Percentiles rank a stretch among this genome's conserved stretches.
Conservation (phyloP, 2,888 invertebrate species). For the Papilio elwesi region DNA sequence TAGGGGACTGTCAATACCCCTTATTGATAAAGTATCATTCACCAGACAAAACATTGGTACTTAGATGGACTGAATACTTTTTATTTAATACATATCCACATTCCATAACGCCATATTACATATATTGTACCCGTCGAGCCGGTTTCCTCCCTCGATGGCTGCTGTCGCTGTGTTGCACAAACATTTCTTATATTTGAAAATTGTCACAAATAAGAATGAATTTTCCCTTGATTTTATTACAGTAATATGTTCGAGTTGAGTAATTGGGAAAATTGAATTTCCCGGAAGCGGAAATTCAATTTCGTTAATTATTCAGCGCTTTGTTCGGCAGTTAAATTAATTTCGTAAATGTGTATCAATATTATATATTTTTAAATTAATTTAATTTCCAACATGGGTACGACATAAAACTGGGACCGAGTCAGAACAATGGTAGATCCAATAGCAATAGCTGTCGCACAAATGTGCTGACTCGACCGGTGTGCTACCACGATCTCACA, state of each 20-base stretch:
- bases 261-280: slow-evolving; percentile 31
- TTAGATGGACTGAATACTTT: no score
- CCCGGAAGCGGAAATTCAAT: slow-evolving; percentile 28
- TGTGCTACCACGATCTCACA: no score
- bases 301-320: slow-evolving; percentile 29
- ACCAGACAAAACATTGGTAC: background rate
- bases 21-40: background rate
- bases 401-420: no score
- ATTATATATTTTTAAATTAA: background rate
- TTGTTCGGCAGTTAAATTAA: slow-evolving; percentile 12
- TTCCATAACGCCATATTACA: no score
- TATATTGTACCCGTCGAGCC: no score
- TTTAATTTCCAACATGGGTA: background rate
- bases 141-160: no score
- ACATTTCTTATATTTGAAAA: no score
- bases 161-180: no score
- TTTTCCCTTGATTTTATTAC: slow-evolving; percentile 1
- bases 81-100: no score
- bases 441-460: no score
- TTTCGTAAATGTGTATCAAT: background rate
- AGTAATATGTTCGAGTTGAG: slow-evolving; percentile 19
- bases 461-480: no score
- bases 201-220: slow-evolving; percentile 6
- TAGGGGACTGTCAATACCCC: background rate
- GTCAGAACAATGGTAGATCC: no score